Percentiles rank a stretch among this genome's conserved stretches.
Conservation (phyloP, 2,888 invertebrate species). For the Ophraella communa region DNA sequence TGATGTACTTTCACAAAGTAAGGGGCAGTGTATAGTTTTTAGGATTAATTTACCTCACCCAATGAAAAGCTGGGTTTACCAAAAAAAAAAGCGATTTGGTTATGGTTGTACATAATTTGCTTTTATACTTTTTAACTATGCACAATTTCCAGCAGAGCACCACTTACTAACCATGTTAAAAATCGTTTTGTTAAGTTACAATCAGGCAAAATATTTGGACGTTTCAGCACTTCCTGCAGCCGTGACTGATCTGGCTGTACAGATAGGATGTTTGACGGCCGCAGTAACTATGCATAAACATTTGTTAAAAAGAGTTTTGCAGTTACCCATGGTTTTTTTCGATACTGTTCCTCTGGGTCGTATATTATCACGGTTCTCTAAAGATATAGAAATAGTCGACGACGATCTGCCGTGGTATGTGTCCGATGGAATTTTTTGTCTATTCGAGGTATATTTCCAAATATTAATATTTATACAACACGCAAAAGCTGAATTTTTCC, state of each 20-base stretch:
- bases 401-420: slow-evolving; percentile 70
- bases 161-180: not conserved
- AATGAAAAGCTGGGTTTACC: too few species aligned
- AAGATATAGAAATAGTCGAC: slow-evolving; percentile 76
- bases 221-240: slow-evolving; percentile 60
- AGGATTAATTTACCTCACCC: too few species aligned
- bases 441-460: slow-evolving; percentile 68
- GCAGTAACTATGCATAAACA: slow-evolving; percentile 67
- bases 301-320: slow-evolving; percentile 68
- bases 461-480: not conserved
- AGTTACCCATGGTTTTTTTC: slow-evolving; percentile 76
- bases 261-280: slow-evolving; percentile 69
- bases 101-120: too few species aligned
- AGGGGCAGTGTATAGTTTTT: too few species aligned
- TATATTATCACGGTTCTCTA: slow-evolving; percentile 76
- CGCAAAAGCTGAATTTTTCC: too few species aligned
- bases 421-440: slow-evolving; percentile 73
- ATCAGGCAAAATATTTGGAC: not conserved
- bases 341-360: slow-evolving; percentile 81
- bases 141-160: not conserved
- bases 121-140: not conserved
- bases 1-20: too few species aligned
- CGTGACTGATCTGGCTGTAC: slow-evolving; percentile 60
- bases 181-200: too few species aligned
- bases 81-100: too few species aligned